Conservation (phyloP, 2,797 vertebrate genomes). For the Anabas testudineus region DNA sequence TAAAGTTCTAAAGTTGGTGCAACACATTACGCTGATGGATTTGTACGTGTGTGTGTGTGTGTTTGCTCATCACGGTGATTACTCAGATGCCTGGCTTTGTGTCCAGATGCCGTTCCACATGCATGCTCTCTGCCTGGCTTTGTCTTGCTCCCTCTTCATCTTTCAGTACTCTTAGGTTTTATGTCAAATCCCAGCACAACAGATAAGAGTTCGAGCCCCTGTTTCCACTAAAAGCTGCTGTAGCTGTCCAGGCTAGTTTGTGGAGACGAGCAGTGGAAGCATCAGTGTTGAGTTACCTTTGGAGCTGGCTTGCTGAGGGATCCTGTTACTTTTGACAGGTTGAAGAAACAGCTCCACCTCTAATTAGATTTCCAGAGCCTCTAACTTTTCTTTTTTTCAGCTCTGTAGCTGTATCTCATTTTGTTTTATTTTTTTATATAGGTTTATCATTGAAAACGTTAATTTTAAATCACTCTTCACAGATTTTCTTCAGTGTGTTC, state of each 20-base stretch:
- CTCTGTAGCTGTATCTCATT: conserved; percentile 28
- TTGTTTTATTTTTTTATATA: conserved; percentile 26
- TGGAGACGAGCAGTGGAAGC: conserved; percentile 50
- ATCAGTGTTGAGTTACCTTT: conserved; percentile 71
- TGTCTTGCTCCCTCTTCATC: conserved; percentile 55
- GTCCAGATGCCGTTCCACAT: conserved; percentile 86
- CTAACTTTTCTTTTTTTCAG: conserved; percentile 57
- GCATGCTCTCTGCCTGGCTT: conserved; percentile 69
- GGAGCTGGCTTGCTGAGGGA: conserved; percentile 57
- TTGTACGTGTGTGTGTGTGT: conserved; percentile 22
- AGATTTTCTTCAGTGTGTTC: conserved; percentile 8
- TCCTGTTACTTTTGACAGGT: conserved; percentile 75
- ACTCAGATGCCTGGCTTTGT: conserved; percentile 85
- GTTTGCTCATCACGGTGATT: conserved; percentile 61
- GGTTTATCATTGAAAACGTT: conserved; percentile 19
- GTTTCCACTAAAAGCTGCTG: conserved; percentile 58
- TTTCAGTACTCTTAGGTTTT: conserved; percentile 46
- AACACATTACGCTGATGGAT: conserved; percentile 21
- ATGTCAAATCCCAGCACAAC: conserved; percentile 49
- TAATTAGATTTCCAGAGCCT: conserved; percentile 78
- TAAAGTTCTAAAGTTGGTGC: conserved; percentile 3
- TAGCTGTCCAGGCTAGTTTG: conserved; percentile 27
- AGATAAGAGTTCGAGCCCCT: conserved; percentile 34
- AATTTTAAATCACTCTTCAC: conserved; percentile 26
- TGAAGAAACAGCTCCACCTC: conserved; percentile 67